Evolutionary conservation across 1,140 invertebrate species (phyloP), one percentile per base, ranked within the genome.

Genomic region (Armadillidium nasatum): DNA sequence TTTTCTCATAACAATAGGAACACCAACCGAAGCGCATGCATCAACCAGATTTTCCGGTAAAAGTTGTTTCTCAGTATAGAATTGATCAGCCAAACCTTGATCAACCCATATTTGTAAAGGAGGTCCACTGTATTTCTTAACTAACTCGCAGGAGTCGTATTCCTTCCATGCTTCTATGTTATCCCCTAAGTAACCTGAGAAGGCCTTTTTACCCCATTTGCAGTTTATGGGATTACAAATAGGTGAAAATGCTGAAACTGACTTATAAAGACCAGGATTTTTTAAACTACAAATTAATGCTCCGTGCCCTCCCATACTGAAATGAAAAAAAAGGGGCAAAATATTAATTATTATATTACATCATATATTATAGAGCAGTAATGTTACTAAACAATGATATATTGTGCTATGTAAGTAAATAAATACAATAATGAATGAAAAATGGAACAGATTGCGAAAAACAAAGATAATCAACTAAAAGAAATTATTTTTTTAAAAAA

Each of bases 231-330:
- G 96, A 87, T 98, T 96, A 72, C 91, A 91, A 83, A 99, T 98
- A 0, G 97, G 96, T 22, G 97, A 90, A 89, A 99, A 99, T n/a
- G 94, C 94, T 76, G 95, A 97, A 0, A 97, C 95, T 54, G 92
- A 92, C 81, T 89, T 89, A 85, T 94, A 99, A 76, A 92, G 86
- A 7, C 91, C 92, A 23, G 96, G 96, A 85, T 96, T 97, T 84
- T 95, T 95, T 22, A 99, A 85, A 19, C 92, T 91, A 85, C 93
- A 94, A 45, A 96, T 91, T 23, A 99, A 85, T 43, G 97, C 97
- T 43, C 97, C 97, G 87, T 98, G 96, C 73, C 97, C 96, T 73
- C 96, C 96, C 96, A 98, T 98, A 83, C 95, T 95, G 82, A 72
- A 89, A 80, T 71, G 67, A 80, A 72, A 33, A 33, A 33, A 6